A percentile compares a stretch with the other conserved stretches of the same genome.
These are phyloP conservation scores for Orientallactaga sibirica DNA, from an alignment of 2,797 vertebrate genomes.

Conservation along the genomic window DNA sequence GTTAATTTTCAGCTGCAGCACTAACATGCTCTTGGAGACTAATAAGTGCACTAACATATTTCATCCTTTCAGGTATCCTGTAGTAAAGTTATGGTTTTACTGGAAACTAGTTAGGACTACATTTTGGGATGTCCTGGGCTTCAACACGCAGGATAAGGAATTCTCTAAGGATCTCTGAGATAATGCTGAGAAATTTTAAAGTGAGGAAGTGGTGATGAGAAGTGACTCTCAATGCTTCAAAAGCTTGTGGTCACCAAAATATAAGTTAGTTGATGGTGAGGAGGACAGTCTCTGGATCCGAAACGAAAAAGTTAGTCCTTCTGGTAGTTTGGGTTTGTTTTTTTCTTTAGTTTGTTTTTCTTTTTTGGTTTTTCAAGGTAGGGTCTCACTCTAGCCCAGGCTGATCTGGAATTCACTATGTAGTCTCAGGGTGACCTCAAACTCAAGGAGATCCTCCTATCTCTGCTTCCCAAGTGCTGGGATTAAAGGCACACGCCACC, in stretches of 20 bases:
- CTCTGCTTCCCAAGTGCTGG: too few relatives aligned
- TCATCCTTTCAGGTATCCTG: not conserved
- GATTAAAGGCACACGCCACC: too few relatives aligned
- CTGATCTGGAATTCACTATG: too few relatives aligned
- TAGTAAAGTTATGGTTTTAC: not conserved
- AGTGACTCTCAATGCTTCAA: not conserved
- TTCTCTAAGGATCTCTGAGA: not conserved
- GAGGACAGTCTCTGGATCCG: not conserved
- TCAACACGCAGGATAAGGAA: not conserved
- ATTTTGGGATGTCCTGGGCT: not conserved
- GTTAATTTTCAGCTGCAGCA: slow-evolving; percentile 11
- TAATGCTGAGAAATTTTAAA: not conserved
- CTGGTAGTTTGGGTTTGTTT: not conserved
- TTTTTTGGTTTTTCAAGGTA: too few relatives aligned
- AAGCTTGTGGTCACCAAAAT: not conserved
- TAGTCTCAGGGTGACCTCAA: too few relatives aligned
- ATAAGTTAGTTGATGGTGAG: not conserved
- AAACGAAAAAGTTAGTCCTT: slow-evolving; percentile 29
- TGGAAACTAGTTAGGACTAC: slow-evolving; percentile 20
- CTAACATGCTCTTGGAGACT: not conserved
- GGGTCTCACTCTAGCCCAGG: too few relatives aligned
- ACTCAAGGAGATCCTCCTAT: too few relatives aligned
- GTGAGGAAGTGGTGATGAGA: not conserved
- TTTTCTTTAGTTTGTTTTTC: too few relatives aligned
- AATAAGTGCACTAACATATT: not conserved